Percentiles rank a stretch among this genome's conserved stretches.
Evolutionary conservation across 2,888 invertebrate genomes (phyloP).

Genomic region (Drosophila kanekoi): DNA sequence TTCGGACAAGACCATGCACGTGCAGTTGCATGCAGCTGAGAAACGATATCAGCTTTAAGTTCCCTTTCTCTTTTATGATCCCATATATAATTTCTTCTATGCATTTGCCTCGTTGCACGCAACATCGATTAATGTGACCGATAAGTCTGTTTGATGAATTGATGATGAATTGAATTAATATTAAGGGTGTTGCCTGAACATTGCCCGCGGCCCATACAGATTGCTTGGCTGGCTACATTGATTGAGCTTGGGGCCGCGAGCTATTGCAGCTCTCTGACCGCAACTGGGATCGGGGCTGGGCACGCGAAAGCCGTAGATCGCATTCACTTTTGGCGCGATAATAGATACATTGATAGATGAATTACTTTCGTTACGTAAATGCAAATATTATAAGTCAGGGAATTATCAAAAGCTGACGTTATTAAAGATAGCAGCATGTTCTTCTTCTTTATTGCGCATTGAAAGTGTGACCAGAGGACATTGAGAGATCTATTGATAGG

Average conservation of each 20-base stretch:
- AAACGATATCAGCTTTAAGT: slow-evolving; percentile 30
- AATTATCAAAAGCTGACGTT: too few species aligned
- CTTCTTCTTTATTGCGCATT: slow-evolving; percentile 1
- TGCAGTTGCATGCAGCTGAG: slow-evolving; percentile 24
- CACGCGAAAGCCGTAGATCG: slow-evolving; percentile 25
- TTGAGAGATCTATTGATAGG: slow-evolving; percentile 16
- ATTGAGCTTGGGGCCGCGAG: slow-evolving; percentile 10
- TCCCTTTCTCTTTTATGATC: slow-evolving; percentile 74
- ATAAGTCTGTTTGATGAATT: slow-evolving; percentile 66
- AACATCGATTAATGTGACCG: slow-evolving; percentile 73
- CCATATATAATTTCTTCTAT: slow-evolving; percentile 27
- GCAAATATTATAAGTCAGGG: too few species aligned
- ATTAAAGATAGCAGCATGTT: background rate
- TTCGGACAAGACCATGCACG: too few species aligned
- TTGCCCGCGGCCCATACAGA: slow-evolving; percentile 35
- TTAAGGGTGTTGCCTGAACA: slow-evolving; percentile 15
- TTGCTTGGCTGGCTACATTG: slow-evolving; percentile 37
- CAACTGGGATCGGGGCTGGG: background rate
- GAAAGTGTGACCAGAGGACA: slow-evolving; percentile 26
- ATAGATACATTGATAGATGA: slow-evolving; percentile 9
- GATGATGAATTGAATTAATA: slow-evolving; percentile 74
- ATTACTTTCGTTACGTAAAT: background rate
- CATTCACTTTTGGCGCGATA: slow-evolving; percentile 19
- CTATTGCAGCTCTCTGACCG: slow-evolving; percentile 7
- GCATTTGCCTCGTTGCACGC: slow-evolving; percentile 59